These are phyloP conservation scores for Aphrophora alni DNA, from an alignment of 2,888 invertebrate genomes.

Conservation along the genomic window DNA sequence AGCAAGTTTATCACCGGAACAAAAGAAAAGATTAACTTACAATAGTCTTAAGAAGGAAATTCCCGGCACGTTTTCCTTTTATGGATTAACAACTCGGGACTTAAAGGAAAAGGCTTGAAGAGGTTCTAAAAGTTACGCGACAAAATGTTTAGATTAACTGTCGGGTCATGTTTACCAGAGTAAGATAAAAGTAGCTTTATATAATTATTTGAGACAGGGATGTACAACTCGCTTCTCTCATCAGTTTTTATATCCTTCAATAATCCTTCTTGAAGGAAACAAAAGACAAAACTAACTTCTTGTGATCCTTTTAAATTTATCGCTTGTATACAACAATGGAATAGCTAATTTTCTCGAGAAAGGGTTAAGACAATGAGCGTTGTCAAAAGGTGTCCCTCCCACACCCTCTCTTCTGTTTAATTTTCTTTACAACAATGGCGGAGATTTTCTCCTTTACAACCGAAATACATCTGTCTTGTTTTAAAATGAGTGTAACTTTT, in stretches of 20 bases:
- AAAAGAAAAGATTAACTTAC: neutral
- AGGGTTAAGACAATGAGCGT: neutral
- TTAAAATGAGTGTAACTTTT: neutral
- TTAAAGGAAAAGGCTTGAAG: neutral
- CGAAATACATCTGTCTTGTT: neutral
- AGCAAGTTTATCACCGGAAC: neutral
- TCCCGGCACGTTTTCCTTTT: neutral
- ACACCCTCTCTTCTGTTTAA: neutral
- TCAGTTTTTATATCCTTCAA: neutral
- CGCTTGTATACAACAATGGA: neutral
- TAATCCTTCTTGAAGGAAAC: neutral
- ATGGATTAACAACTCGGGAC: neutral
- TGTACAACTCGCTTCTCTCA: neutral
- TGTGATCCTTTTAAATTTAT: neutral
- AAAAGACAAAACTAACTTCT: neutral
- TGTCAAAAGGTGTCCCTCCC: neutral
- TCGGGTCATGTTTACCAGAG: neutral
- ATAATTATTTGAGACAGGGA: neutral
- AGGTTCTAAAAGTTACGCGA: neutral
- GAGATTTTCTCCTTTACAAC: neutral
- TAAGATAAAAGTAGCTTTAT: neutral
- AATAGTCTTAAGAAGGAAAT: neutral
- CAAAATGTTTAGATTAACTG: neutral
- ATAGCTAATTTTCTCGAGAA: neutral
- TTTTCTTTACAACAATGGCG: neutral